These are phyloP conservation scores for Apodemus agrarius DNA, from an alignment of 2,797 vertebrate genomes.

Conservation along the genomic window DNA sequence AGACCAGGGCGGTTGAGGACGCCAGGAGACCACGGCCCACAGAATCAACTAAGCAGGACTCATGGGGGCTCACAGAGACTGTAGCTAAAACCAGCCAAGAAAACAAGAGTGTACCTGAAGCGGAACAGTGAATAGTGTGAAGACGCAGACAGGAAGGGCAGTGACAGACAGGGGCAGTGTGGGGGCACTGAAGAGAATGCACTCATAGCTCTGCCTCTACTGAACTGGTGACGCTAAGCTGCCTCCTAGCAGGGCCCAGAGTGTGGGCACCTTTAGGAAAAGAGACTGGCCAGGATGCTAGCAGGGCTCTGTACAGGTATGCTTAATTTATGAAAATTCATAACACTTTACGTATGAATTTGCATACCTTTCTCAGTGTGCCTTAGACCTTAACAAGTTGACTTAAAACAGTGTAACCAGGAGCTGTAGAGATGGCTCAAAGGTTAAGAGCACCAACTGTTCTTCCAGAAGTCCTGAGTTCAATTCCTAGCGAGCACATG, in stretches of 20 bases:
- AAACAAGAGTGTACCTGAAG: too few relatives aligned
- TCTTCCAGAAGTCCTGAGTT: too few relatives aligned
- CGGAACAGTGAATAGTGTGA: too few relatives aligned
- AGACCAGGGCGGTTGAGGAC: neutral
- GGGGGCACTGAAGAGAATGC: neutral
- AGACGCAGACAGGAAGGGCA: too few relatives aligned
- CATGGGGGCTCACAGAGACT: neutral
- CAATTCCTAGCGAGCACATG: too few relatives aligned
- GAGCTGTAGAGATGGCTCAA: too few relatives aligned
- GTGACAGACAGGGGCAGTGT: neutral
- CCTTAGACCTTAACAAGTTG: neutral
- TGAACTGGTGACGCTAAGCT: neutral
- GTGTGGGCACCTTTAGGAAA: neutral
- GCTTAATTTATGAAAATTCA: slow-evolving; percentile 29
- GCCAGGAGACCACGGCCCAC: neutral
- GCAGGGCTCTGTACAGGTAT: neutral
- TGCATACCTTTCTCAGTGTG: neutral
- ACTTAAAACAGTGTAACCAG: neutral
- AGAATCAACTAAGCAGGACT: neutral
- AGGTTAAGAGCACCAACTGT: too few relatives aligned
- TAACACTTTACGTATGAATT: neutral
- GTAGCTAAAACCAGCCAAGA: neutral
- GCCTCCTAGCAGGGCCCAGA: neutral
- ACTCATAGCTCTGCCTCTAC: neutral
- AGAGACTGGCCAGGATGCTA: neutral